phyloP scores from a whole-genome alignment of 2,113 vertebrate genomes.

The Paradoxurus hermaphroditus region DNA sequence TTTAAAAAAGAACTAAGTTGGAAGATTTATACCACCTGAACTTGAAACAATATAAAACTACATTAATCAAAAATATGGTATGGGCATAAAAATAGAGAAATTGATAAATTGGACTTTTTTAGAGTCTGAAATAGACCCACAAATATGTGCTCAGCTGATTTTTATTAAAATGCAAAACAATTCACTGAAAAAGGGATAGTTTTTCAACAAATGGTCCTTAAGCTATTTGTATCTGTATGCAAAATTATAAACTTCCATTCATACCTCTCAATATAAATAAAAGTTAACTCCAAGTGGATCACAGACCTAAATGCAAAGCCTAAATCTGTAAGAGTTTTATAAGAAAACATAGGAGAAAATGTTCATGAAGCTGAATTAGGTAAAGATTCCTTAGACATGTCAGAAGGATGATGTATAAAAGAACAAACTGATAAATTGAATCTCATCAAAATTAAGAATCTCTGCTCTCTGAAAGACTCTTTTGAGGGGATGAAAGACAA shows the following conservation, averaged over 20 bases:
- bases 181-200: not conserved
- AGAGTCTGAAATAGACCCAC: not conserved
- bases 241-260: not conserved
- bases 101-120: not conserved
- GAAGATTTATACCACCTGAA: not conserved
- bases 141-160: not conserved
- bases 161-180: not conserved
- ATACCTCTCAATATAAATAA: not conserved
- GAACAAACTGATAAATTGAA: not conserved
- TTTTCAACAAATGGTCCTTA: not conserved
- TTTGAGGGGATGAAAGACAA: not conserved
- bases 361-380: not conserved
- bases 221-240: not conserved
- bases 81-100: not conserved
- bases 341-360: not conserved
- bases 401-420: not conserved
- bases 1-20: not conserved
- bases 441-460: not conserved
- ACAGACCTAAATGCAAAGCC: not conserved
- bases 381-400: not conserved
- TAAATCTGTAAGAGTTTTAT: not conserved
- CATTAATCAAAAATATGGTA: not conserved
- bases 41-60: not conserved
- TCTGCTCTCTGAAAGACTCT: not conserved
- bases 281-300: not conserved